phyloP scores from a whole-genome alignment of 2,797 vertebrate species.

The Sarcophilus harrisii region DNA sequence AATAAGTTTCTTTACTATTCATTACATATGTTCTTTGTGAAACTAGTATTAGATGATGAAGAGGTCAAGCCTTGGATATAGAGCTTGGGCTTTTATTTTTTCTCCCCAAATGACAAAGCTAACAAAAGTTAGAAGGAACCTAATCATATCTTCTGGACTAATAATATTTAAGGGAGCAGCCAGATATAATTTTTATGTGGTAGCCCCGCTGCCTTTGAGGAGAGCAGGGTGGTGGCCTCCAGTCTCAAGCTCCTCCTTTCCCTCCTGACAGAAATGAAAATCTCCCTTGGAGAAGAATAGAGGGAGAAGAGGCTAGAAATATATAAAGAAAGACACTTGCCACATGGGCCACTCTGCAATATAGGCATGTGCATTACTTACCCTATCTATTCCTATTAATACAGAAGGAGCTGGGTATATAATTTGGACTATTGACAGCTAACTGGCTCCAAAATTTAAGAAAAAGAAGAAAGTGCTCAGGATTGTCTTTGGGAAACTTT shows the following conservation, averaged over 20 bases:
- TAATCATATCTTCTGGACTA: background rate
- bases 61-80: background rate
- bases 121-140: background rate
- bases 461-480: background rate
- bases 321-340: background rate
- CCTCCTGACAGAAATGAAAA: background rate
- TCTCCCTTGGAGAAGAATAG: background rate
- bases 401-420: no score
- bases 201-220: background rate
- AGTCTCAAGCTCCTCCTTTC: background rate
- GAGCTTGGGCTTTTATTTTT: background rate
- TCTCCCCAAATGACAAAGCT: background rate
- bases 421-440: background rate
- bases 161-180: background rate
- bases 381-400: no score
- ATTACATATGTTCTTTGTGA: background rate
- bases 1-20: background rate
- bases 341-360: background rate
- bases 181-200: background rate
- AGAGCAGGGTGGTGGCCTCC: background rate
- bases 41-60: background rate
- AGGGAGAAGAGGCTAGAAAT: background rate
- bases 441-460: background rate
- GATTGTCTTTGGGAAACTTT: background rate
- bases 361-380: no score